These are phyloP conservation scores for Notamacropus eugenii DNA, from an alignment of 2,797 vertebrate species.

Conservation along the genomic window DNA sequence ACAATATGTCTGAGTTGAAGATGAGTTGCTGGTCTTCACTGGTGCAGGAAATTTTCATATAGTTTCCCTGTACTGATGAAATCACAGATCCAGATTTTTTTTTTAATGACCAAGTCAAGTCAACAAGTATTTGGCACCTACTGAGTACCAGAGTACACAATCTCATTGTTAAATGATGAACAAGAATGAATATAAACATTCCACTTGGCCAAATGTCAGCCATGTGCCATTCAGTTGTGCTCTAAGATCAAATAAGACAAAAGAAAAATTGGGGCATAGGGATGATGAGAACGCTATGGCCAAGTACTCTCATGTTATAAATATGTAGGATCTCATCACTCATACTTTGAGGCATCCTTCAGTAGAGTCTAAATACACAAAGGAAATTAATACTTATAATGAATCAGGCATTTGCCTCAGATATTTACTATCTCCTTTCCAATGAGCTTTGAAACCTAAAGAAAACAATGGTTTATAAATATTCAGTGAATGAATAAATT, in stretches of 20 bases:
- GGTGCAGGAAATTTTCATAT: background rate
- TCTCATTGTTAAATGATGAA: background rate
- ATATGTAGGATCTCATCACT: background rate
- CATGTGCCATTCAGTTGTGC: background rate
- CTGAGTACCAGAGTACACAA: background rate
- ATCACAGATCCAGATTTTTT: background rate
- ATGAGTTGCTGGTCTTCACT: background rate
- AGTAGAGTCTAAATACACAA: background rate
- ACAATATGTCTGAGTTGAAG: background rate
- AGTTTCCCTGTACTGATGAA: background rate
- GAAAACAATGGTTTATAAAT: background rate
- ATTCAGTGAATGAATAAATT: background rate
- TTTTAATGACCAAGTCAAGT: background rate
- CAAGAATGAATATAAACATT: background rate
- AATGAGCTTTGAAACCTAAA: background rate
- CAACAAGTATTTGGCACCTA: background rate
- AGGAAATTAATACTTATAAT: background rate
- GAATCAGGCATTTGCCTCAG: background rate
- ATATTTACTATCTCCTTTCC: background rate
- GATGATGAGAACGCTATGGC: background rate
- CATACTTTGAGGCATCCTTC: background rate
- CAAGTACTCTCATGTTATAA: background rate
- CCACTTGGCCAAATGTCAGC: background rate
- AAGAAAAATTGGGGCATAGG: background rate
- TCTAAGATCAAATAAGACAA: background rate